These are phyloP conservation scores for Dendrocincla tyrannina DNA, from an alignment of 2,797 vertebrate genomes.

Conservation along the genomic window DNA sequence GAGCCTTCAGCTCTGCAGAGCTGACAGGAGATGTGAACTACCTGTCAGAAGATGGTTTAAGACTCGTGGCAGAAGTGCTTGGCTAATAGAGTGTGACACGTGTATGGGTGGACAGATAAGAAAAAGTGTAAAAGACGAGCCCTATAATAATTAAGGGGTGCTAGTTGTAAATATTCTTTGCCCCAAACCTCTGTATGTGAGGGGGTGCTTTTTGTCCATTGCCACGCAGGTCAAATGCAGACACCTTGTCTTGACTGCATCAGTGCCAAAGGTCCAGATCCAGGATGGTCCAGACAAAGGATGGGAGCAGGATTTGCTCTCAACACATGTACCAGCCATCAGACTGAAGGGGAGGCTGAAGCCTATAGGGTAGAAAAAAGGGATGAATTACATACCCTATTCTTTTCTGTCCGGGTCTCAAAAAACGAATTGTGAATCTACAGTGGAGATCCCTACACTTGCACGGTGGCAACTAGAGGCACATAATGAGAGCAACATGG, in stretches of 20 bases:
- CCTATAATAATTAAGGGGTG: too few relatives aligned
- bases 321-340: fast-evolving
- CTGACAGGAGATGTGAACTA: too few relatives aligned
- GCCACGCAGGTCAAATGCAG: fast-evolving
- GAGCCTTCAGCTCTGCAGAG: not conserved
- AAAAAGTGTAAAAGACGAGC: too few relatives aligned
- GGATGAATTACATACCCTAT: not conserved
- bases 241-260: not conserved
- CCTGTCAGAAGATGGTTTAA: too few relatives aligned
- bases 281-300: not conserved
- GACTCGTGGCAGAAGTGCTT: too few relatives aligned
- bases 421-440: not conserved
- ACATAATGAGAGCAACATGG: not conserved
- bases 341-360: not conserved
- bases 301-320: not conserved
- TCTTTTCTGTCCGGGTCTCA: not conserved
- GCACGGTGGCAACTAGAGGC: not conserved
- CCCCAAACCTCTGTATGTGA: too few relatives aligned
- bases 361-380: not conserved
- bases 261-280: not conserved
- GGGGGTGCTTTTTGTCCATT: too few relatives aligned
- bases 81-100: too few relatives aligned
- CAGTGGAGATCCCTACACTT: not conserved
- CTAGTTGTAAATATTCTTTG: too few relatives aligned
- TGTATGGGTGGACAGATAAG: too few relatives aligned